phyloP scores from a whole-genome alignment of 2,797 vertebrate genomes.

The Micrastur ruficollis region DNA sequence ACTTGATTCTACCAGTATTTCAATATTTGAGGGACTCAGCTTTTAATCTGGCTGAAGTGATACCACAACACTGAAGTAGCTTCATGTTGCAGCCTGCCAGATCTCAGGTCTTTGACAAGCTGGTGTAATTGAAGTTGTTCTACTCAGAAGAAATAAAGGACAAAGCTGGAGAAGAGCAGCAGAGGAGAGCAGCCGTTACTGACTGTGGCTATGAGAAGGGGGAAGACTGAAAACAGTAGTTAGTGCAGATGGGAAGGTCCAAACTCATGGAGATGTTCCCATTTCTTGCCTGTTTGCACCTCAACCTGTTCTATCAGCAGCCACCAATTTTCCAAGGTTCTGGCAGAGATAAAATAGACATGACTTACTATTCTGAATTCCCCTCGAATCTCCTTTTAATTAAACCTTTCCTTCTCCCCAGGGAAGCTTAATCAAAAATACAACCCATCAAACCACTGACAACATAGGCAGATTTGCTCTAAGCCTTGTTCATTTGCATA shows the following conservation, averaged over 20 bases:
- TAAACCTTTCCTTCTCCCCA: neutral
- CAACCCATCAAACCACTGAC: neutral
- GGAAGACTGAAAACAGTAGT: neutral
- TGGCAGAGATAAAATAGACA: neutral
- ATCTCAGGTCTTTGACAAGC: neutral
- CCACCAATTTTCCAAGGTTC: neutral
- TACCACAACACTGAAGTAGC: neutral
- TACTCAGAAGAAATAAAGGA: neutral
- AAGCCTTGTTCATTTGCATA: neutral
- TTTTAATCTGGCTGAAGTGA: neutral
- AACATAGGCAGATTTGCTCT: neutral
- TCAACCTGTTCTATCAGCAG: neutral
- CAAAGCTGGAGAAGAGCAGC: neutral
- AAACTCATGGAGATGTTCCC: neutral
- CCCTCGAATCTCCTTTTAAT: constrained; percentile 23
- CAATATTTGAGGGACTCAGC: neutral
- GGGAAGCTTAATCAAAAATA: constrained; percentile 20
- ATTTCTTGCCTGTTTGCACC: neutral
- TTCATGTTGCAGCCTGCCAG: neutral
- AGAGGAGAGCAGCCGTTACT: neutral
- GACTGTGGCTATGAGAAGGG: neutral
- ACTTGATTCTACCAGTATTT: neutral
- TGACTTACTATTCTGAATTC: neutral
- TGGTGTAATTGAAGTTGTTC: neutral
- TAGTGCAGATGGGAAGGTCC: neutral